Evolutionary conservation across 1,140 invertebrate genomes (phyloP).

Genomic region (Aradophagus sp.): DNA sequence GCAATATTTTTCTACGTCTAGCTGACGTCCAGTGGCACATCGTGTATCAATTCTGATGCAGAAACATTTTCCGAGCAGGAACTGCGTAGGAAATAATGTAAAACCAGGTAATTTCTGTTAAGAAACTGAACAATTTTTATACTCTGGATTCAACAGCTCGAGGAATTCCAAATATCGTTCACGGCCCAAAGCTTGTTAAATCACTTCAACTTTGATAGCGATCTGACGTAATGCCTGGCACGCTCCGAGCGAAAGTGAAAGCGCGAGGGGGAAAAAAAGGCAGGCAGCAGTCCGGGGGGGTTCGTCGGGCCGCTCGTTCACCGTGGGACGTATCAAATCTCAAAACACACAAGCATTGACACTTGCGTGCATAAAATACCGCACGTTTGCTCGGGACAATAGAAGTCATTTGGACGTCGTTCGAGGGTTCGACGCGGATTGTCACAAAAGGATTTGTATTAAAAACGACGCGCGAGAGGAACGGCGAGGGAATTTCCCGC

Average conservation of each 20-base stretch:
- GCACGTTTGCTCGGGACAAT: conserved; percentile 53
- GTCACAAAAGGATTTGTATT: conserved; percentile 44
- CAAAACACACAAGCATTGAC: conserved; percentile 55
- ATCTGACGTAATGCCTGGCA: conserved; percentile 52
- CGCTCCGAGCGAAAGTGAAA: conserved; percentile 39
- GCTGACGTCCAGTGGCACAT: too few relatives aligned
- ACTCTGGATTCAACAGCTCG: conserved; percentile 4
- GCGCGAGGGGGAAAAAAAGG: conserved; percentile 9
- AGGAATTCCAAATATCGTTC: conserved; percentile 33
- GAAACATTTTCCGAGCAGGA: too few relatives aligned
- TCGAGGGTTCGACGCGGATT: conserved; percentile 41
- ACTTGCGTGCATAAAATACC: conserved; percentile 57
- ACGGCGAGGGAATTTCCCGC: conserved; percentile 26
- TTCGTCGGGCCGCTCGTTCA: conserved; percentile 47
- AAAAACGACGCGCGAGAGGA: conserved; percentile 27
- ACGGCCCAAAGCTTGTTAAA: conserved; percentile 42
- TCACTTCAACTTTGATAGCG: conserved; percentile 47
- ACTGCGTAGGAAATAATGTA: too few relatives aligned
- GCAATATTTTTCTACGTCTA: too few relatives aligned
- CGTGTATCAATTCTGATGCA: too few relatives aligned
- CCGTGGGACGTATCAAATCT: conserved; percentile 49
- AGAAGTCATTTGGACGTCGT: conserved; percentile 45
- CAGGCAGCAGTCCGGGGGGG: too few relatives aligned
- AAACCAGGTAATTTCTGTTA: too few relatives aligned
- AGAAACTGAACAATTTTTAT: too few relatives aligned